Evolutionary conservation across 2,113 vertebrate species (phyloP).

Genomic region (Propithecus coquereli): DNA sequence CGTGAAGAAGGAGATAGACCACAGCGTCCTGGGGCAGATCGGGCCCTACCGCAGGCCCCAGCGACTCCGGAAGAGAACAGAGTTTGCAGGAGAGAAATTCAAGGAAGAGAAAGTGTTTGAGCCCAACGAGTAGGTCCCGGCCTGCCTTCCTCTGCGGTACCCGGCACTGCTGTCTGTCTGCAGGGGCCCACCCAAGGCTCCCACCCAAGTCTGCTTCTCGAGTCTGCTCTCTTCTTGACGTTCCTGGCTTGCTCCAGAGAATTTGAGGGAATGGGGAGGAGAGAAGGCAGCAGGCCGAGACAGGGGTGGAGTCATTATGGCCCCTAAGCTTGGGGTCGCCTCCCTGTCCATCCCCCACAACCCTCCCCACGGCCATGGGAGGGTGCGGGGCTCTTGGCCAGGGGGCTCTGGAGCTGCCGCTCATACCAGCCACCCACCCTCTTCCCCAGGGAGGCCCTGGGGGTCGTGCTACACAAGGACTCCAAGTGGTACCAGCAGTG

Average conservation of each 20-base stretch:
- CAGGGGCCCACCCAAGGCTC: not conserved
- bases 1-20: conserved; percentile 93
- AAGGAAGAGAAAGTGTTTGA: conserved; percentile 89
- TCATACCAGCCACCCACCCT: accelerated
- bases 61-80: conserved; percentile 91
- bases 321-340: not conserved
- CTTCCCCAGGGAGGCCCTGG: conserved; percentile 90
- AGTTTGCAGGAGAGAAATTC: conserved; percentile 88
- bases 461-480: conserved; percentile 96
- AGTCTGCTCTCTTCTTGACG: not conserved
- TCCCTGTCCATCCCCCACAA: not conserved
- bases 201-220: accelerated
- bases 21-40: conserved; percentile 88
- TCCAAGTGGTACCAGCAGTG: conserved; percentile 99
- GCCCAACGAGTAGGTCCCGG: conserved; percentile 90
- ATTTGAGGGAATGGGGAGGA: not conserved
- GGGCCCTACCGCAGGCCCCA: conserved; percentile 92
- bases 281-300: not conserved
- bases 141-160: not conserved
- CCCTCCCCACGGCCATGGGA: accelerated
- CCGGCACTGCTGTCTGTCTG: not conserved
- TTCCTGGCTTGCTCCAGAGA: not conserved
- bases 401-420: accelerated
- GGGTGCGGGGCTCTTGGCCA: not conserved
- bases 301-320: accelerated